These are phyloP conservation scores for Pardalotus punctatus DNA, from an alignment of 2,113 vertebrate genomes.

Conservation along the genomic window DNA sequence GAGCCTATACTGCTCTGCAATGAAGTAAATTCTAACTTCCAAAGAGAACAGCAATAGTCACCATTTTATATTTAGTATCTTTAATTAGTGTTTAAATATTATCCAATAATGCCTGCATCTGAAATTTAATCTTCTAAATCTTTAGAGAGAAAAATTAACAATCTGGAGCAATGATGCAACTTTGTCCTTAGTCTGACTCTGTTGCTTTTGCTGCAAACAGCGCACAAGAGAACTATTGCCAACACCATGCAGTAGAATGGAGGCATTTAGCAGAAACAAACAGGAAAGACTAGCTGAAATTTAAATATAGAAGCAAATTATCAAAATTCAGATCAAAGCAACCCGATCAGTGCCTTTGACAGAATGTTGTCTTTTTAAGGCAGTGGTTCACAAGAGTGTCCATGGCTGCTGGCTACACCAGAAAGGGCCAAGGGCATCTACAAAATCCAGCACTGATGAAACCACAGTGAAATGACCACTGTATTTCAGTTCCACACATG, in stretches of 20 bases:
- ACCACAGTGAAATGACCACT: background rate
- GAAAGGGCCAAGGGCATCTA: background rate
- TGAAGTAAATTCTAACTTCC: background rate
- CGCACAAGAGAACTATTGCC: background rate
- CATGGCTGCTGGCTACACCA: background rate
- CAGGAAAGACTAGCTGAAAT: background rate
- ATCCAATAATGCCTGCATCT: background rate
- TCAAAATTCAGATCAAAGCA: background rate
- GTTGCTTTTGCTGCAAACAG: background rate
- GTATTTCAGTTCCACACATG: background rate
- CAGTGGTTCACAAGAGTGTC: background rate
- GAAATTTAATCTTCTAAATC: conserved; percentile 11
- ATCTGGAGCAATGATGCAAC: background rate
- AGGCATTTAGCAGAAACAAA: background rate
- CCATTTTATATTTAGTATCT: background rate
- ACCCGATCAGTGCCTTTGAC: background rate
- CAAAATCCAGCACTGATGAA: background rate
- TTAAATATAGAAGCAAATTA: background rate
- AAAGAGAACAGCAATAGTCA: background rate
- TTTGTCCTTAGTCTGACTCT: background rate
- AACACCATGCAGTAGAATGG: background rate
- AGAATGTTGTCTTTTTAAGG: background rate
- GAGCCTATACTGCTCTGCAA: background rate
- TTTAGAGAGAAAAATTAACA: background rate
- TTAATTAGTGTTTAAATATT: background rate